phyloP scores from a whole-genome alignment of 2,113 vertebrate species.

The Piprites chloris region DNA sequence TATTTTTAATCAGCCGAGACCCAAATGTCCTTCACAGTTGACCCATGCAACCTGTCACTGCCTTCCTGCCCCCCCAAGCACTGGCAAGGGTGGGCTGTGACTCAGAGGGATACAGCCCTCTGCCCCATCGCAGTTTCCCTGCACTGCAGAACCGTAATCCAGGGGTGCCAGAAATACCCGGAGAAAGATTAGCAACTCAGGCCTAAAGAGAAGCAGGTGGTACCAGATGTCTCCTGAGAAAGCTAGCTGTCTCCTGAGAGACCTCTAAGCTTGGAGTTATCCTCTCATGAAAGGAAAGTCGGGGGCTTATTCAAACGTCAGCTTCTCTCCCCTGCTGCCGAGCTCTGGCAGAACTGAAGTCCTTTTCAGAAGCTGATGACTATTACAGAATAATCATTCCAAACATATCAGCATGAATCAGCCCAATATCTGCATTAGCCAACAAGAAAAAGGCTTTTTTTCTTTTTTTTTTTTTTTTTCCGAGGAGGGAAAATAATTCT shows the following conservation, averaged over 20 bases:
- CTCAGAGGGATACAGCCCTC: neutral
- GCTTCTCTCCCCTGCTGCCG: neutral
- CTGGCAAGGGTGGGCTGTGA: neutral
- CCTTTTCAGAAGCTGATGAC: slow-evolving; percentile 27
- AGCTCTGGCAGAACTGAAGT: slow-evolving; percentile 12
- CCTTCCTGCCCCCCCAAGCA: neutral
- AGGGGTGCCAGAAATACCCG: neutral
- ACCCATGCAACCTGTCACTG: neutral
- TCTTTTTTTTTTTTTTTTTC: neutral
- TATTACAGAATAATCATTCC: slow-evolving; percentile 25
- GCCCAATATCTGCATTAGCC: slow-evolving; percentile 10
- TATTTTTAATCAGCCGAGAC: slow-evolving; percentile 29
- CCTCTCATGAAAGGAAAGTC: neutral
- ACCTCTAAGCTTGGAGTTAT: neutral
- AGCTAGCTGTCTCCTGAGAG: neutral
- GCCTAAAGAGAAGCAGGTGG: neutral
- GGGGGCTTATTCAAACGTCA: neutral
- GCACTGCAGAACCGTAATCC: neutral
- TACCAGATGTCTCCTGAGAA: slow-evolving; percentile 34
- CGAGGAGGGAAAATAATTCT: neutral
- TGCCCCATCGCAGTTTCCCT: neutral
- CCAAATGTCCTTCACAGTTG: neutral
- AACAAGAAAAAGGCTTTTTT: neutral
- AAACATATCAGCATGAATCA: neutral
- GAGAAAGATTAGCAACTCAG: neutral